Evolutionary conservation across 2,113 vertebrate species (phyloP).

Genomic region (Notarius lentiginosus): DNA sequence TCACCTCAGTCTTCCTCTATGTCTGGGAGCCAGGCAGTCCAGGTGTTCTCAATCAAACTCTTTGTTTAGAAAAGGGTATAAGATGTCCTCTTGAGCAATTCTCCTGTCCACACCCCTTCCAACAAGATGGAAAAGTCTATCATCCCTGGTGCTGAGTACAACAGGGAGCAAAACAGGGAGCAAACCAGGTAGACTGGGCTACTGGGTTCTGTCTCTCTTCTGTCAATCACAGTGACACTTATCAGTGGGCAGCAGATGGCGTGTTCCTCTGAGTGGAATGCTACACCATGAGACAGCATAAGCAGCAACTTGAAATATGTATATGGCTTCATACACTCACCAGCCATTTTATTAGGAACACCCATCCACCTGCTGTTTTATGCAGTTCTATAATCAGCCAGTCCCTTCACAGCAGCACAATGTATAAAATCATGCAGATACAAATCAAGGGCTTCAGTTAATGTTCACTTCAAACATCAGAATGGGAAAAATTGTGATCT

Average conservation of each 20-base stretch:
- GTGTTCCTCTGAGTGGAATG: background rate
- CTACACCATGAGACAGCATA: background rate
- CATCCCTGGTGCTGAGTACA: background rate
- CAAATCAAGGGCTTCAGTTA: too few species aligned
- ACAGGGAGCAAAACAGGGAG: background rate
- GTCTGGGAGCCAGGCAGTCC: background rate
- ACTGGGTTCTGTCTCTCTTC: background rate
- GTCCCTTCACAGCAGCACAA: too few species aligned
- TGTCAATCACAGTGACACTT: background rate
- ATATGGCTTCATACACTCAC: too few species aligned
- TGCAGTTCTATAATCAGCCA: too few species aligned
- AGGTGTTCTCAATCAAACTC: background rate
- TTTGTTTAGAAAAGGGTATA: background rate
- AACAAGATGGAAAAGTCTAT: background rate
- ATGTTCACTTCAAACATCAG: too few species aligned
- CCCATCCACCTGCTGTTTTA: too few species aligned
- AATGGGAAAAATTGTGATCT: too few species aligned
- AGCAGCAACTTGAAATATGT: background rate
- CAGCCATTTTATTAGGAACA: too few species aligned
- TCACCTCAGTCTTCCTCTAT: background rate
- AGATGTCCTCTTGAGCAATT: background rate
- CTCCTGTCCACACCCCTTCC: background rate
- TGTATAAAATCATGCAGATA: too few species aligned
- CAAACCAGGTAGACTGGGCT: background rate
- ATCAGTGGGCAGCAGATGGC: background rate